Evolutionary conservation across 2,888 invertebrate species (phyloP).

Genomic region (Hipparchia semele): DNA sequence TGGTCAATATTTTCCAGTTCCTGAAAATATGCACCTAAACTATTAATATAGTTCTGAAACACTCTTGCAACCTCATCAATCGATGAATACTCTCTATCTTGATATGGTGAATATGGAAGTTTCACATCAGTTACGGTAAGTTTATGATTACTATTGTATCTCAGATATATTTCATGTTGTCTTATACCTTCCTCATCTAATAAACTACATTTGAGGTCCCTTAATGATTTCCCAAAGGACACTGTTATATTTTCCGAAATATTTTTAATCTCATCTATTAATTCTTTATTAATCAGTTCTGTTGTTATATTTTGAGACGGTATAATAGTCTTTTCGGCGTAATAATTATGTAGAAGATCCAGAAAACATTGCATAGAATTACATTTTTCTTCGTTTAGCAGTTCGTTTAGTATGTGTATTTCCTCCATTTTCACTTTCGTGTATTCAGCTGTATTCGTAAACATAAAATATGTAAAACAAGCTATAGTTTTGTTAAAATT

Average conservation of each 20-base stretch:
- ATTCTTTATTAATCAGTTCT: slow-evolving; percentile 55
- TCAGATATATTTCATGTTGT: slow-evolving; percentile 59
- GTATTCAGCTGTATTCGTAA: background rate
- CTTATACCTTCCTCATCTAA: slow-evolving; percentile 51
- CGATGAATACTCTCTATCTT: slow-evolving; percentile 56
- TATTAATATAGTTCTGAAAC: slow-evolving; percentile 52
- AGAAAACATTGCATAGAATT: slow-evolving; percentile 40
- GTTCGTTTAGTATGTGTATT: slow-evolving; percentile 22
- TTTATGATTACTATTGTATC: slow-evolving; percentile 54
- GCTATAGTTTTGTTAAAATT: too few species aligned
- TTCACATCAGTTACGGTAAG: slow-evolving; percentile 52
- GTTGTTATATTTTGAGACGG: slow-evolving; percentile 39
- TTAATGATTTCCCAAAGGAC: slow-evolving; percentile 66
- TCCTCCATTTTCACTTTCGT: slow-evolving; percentile 2
- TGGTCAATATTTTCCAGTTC: slow-evolving; percentile 65
- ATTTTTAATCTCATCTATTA: slow-evolving; percentile 59
- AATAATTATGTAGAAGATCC: slow-evolving; percentile 37
- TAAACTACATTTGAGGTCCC: slow-evolving; percentile 62
- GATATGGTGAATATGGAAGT: slow-evolving; percentile 58
- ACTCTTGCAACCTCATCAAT: slow-evolving; percentile 54
- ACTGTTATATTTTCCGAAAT: slow-evolving; percentile 45
- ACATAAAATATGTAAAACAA: too few species aligned
- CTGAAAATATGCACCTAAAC: slow-evolving; percentile 59
- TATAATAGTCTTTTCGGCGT: slow-evolving; percentile 33
- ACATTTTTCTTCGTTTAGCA: slow-evolving; percentile 16